Percentiles rank a stretch among this genome's conserved stretches.
These are phyloP conservation scores for Idaea dimidiata DNA, from an alignment of 2,888 invertebrate genomes.

Conservation along the genomic window DNA sequence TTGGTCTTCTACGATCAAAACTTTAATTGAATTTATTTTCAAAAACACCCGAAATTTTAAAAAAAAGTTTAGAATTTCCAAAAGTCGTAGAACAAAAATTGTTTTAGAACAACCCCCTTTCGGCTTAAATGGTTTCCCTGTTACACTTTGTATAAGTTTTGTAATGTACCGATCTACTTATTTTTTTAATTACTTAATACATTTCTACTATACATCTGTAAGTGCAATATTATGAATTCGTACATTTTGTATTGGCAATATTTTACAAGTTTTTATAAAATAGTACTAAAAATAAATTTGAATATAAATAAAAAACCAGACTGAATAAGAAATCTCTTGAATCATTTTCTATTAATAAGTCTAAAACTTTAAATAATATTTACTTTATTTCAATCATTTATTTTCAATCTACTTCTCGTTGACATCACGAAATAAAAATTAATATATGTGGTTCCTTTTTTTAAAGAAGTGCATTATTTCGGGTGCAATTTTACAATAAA, in stretches of 20 bases:
- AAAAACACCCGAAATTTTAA: too few species aligned
- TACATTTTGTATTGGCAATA: not conserved
- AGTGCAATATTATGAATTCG: conserved; percentile 19
- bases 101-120: too few species aligned
- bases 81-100: too few species aligned
- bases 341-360: not conserved
- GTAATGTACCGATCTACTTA: conserved; percentile 6
- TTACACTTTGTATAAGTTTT: conserved; percentile 12
- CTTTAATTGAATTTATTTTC: too few species aligned
- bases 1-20: too few species aligned
- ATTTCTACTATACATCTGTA: conserved; percentile 8
- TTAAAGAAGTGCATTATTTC: conserved; percentile 17
- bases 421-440: not conserved
- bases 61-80: too few species aligned
- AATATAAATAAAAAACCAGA: not conserved
- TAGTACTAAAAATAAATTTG: too few species aligned
- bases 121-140: too few species aligned
- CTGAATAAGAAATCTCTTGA: not conserved
- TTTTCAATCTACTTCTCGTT: not conserved
- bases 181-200: conserved; percentile 5
- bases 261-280: too few species aligned
- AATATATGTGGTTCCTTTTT: conserved; percentile 14
- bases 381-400: not conserved
- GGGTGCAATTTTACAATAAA: conserved; percentile 13
- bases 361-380: not conserved